Percentiles rank a stretch among this genome's conserved stretches.
phyloP scores from a whole-genome alignment of 2,888 invertebrate species.

The Papilio protenor region DNA sequence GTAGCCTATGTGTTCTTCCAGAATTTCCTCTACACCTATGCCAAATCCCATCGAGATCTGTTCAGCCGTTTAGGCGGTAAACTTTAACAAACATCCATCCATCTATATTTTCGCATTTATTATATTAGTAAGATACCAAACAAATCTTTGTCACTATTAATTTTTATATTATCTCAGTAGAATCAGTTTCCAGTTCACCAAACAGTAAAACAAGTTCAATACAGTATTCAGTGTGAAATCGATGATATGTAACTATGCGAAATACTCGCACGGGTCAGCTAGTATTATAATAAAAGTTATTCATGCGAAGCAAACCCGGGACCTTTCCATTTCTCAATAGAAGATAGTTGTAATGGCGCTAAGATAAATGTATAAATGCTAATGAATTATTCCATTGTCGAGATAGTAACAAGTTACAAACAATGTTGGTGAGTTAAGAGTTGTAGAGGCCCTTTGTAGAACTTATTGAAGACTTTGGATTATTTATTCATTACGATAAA shows the following conservation, averaged over 20 bases:
- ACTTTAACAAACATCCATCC: no score
- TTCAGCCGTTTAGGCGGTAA: no score
- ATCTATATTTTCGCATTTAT: no score
- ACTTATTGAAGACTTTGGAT: slow-evolving; percentile 5
- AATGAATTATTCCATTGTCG: slow-evolving; percentile 8
- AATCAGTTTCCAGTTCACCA: background rate
- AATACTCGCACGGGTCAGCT: background rate
- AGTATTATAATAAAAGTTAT: slow-evolving; percentile 10
- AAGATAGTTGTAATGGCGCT: background rate
- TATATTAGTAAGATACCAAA: background rate
- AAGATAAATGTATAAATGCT: slow-evolving; percentile 16
- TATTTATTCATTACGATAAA: slow-evolving; percentile 18
- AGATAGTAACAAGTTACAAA: slow-evolving; percentile 9
- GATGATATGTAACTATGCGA: background rate
- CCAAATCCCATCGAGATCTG: no score
- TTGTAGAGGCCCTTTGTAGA: background rate
- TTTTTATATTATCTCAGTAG: no score
- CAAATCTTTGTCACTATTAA: no score
- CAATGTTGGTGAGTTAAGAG: background rate
- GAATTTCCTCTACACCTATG: no score
- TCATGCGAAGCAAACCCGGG: background rate
- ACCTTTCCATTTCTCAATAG: background rate
- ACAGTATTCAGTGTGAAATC: background rate
- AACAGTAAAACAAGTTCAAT: background rate
- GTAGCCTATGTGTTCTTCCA: no score